These are phyloP conservation scores for Pleuronectes platessa DNA, from an alignment of 2,113 vertebrate genomes.

Conservation along the genomic window DNA sequence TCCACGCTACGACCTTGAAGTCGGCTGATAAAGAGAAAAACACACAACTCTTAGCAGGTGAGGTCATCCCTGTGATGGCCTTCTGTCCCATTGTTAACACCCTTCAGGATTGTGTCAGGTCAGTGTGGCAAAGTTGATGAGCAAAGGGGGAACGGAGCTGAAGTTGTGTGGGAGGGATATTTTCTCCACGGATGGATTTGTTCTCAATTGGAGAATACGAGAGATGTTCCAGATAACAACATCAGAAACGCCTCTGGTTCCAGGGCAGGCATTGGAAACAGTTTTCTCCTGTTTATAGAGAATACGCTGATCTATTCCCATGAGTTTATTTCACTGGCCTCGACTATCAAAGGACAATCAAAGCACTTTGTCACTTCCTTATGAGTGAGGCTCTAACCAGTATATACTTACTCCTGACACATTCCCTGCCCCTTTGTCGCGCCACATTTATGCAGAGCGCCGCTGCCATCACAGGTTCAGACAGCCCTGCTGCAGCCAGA, in stretches of 20 bases:
- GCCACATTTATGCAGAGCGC: constrained; percentile 20
- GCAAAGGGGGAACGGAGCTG: not conserved
- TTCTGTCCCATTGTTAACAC: not conserved
- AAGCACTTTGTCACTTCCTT: constrained; percentile 29
- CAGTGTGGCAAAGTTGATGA: not conserved
- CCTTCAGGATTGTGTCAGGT: not conserved
- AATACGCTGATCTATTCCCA: not conserved
- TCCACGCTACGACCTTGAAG: constrained; percentile 11
- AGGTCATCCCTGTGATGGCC: not conserved
- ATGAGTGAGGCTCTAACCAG: constrained; percentile 4
- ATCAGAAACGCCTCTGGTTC: too few relatives aligned
- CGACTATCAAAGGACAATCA: not conserved
- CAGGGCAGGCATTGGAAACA: too few relatives aligned
- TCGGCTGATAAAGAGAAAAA: not conserved
- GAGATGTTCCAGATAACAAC: too few relatives aligned
- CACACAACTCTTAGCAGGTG: not conserved
- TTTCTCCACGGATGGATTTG: too few relatives aligned
- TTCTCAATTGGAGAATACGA: too few relatives aligned
- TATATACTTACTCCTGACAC: constrained; percentile 6
- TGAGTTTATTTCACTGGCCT: not conserved
- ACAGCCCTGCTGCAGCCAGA: constrained; percentile 30
- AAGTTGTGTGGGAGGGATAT: too few relatives aligned
- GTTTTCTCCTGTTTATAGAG: too few relatives aligned
- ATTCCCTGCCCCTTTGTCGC: constrained; percentile 22
- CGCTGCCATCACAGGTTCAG: not conserved